Evolutionary conservation across 2,113 vertebrate species (phyloP), one percentile per base, ranked within the genome.

Genomic region (Ochotona curzoniae): DNA sequence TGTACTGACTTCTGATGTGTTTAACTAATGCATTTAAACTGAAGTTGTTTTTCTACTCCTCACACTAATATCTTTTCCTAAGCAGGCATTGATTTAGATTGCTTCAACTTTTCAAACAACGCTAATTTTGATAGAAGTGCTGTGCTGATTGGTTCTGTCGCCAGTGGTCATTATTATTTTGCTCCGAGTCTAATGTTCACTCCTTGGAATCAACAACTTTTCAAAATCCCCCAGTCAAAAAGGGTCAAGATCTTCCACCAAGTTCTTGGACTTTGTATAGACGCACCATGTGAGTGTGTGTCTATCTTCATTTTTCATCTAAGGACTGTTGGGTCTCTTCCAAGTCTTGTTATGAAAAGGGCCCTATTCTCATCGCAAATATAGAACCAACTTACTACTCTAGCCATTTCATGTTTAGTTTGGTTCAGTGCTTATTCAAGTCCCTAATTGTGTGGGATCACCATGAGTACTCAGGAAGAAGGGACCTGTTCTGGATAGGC

Each of bases 21-120:
- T 63, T 88, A 88, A 87, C 49, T 74, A 8, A 20, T 82, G 15
- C 73, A 18, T 90, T 94, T 88, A 91, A 93, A 63, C 2, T 78
- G 70, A 93, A 11, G 63, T 71, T 57, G 25, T 78, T 93, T 64
- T 75, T 86, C 83, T 64, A 75, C 10, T 82, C 69, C 79, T 94
- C n/a, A 74, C 74, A 47, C 64, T 83, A 69, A 63, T 80, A 17
- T 47, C 78, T 51, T 12, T 75, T 28, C 15, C 30, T 60, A 93
- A 90, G 64, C 20, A 90, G 64, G 26, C 25, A 13, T 88, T 82
- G 79, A 85, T 90, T 92, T 87, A 94, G 21, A 83, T 92, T 85
- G 35, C 23, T 83, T 95, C 93, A 79, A 78, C 14, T 87, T 49
- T 60, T n/a, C 18, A 79, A 57, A 32, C 35, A 14, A 78, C 73